Base-by-base conservation (phyloP, 1,140 invertebrate species). In the Dreissena polymorpha region DNA sequence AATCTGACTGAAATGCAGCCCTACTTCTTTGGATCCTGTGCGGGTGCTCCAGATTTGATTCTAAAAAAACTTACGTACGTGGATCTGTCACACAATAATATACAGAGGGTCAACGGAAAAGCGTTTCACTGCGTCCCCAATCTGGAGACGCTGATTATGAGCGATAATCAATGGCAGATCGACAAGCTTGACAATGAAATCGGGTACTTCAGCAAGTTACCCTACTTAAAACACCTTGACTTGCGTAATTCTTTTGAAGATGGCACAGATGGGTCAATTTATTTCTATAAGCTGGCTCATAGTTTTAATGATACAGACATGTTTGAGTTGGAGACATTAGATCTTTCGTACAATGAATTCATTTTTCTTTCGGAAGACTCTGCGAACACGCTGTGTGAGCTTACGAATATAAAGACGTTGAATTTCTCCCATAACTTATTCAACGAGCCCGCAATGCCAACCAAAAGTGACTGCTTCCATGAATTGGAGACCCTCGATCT, bases 51-150 rank as follows among this genome's bases (percentile, higher is more conserved):
- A 49, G 13, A 12, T 55, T 39, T 71, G 21, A 57, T 70, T 2
- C 25, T 83, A 18, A 18, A 65, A 21, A 49, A 71, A 0, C 39
- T 86, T 10, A 71, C 51, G 25, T 18, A 25, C 14, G 73, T 88
- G 55, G 83, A 85, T 27, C 68, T 88, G 55, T 83, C 83, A 14
- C 57, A 76, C 50, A 86, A 88, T 53, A 77, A 39, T 39, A 79
- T 88, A 39, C 10, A 53, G 21, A 55, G 18, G 21, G 69, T 88
- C 60, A 71, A 80, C 51, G 87, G 87, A 3, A 79, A 86, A 49
- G 80, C 78, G 53, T 86, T 83, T 51, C 76, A 79, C 53, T 81
- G 75, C 70, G 63, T 84, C 12, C 73, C 76, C 0, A 29, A 73
- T 23, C 64, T 88, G 25, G 39, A 72, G 21, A 60, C 60, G 0